phyloP scores from a whole-genome alignment of 2,797 vertebrate species.

The Otus scops region DNA sequence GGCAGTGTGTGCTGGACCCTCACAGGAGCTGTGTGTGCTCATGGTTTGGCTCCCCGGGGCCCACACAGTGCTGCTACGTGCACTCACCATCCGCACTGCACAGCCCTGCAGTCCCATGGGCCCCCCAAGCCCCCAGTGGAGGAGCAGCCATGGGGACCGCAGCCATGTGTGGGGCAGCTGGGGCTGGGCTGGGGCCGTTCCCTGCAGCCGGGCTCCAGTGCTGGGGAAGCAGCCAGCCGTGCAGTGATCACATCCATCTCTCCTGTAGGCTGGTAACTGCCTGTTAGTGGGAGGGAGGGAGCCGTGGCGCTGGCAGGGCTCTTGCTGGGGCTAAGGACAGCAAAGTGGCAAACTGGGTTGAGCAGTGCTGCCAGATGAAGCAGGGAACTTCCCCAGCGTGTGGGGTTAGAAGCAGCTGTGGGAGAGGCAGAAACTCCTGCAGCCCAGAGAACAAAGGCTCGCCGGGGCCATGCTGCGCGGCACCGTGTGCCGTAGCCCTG shows the following conservation, averaged over 20 bases:
- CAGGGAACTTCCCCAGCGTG: neutral
- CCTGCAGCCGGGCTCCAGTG: accelerated
- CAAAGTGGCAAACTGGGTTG: neutral
- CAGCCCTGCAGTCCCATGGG: neutral
- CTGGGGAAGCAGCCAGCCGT: neutral
- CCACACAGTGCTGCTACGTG: accelerated
- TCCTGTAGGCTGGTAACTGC: neutral
- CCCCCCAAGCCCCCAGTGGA: accelerated
- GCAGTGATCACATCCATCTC: neutral
- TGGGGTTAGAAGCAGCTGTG: accelerated
- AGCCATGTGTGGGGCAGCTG: accelerated
- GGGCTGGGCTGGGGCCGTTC: neutral
- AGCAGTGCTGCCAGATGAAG: neutral
- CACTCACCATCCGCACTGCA: accelerated
- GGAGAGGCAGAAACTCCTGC: neutral
- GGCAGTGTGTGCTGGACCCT: accelerated
- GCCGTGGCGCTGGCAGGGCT: accelerated
- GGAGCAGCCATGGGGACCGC: neutral
- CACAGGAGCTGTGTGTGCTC: neutral
- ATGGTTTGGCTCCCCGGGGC: accelerated
- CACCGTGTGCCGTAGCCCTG: accelerated
- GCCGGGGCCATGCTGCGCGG: accelerated
- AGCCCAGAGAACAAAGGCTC: neutral
- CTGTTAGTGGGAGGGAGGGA: neutral
- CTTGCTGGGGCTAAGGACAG: neutral